Conservation (phyloP, 2,113 vertebrate species). For the Coturnix japonica region DNA sequence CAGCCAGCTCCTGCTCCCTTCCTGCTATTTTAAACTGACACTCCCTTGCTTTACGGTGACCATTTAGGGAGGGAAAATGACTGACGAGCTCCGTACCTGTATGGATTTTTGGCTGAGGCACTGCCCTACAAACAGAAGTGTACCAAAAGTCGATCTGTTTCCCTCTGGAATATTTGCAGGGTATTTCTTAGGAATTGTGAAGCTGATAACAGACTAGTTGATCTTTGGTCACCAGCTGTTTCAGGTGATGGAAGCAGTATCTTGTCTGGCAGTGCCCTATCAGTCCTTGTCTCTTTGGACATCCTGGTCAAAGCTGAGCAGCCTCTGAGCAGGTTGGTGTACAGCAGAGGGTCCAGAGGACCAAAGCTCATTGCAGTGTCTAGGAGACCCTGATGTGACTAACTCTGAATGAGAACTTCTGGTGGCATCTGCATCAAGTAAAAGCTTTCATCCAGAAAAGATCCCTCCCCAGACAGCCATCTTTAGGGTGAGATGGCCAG, state of each 20-base stretch:
- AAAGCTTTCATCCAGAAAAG: background rate
- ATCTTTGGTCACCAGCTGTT: background rate
- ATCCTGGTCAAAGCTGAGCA: background rate
- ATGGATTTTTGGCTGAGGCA: background rate
- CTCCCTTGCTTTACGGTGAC: background rate
- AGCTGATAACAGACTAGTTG: background rate
- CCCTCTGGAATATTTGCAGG: background rate
- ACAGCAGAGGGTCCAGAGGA: background rate
- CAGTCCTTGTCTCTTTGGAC: background rate
- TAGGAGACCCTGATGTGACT: background rate
- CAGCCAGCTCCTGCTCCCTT: background rate
- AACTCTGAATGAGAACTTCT: background rate
- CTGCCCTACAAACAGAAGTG: background rate
- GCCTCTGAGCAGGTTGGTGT: background rate
- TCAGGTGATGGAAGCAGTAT: background rate
- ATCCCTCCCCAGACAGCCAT: background rate
- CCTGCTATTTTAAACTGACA: background rate
- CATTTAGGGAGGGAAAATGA: background rate
- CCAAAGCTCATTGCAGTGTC: background rate
- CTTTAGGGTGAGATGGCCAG: background rate
- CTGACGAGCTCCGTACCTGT: rapidly evolving
- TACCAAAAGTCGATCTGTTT: background rate
- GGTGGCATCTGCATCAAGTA: background rate
- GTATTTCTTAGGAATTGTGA: background rate
- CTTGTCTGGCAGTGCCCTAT: background rate